These are phyloP conservation scores for Lampropteryx suffumata DNA, from an alignment of 2,888 invertebrate species.

Conservation along the genomic window DNA sequence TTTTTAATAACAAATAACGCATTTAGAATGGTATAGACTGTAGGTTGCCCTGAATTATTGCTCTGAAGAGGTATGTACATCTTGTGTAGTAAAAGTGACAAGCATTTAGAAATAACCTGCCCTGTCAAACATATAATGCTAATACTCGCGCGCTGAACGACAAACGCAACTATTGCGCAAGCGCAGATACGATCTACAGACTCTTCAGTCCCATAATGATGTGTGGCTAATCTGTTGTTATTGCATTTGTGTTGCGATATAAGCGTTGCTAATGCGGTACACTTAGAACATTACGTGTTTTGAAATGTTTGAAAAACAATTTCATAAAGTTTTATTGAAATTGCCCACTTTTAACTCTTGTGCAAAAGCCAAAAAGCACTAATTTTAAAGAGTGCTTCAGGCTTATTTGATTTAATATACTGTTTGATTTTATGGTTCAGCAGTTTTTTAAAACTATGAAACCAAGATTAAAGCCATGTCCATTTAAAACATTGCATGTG, in stretches of 20 bases:
- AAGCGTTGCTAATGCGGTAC: constrained; percentile 24
- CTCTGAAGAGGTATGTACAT: constrained; percentile 5
- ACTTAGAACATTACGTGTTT: constrained; percentile 26
- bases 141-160: constrained; percentile 10
- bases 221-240: constrained; percentile 35
- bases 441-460: no score
- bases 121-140: constrained; percentile 24
- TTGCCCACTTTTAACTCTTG: constrained; percentile 9
- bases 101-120: constrained; percentile 29
- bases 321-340: constrained; percentile 10
- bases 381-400: no score
- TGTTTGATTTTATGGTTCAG: no score
- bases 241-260: constrained; percentile 33
- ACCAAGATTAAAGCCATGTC: no score
- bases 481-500: no score
- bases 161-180: constrained; percentile 29
- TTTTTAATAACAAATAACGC: no score
- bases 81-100: constrained; percentile 20
- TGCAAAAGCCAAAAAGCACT: neutral
- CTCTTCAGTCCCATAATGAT: constrained; percentile 34
- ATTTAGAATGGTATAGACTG: no score
- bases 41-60: neutral
- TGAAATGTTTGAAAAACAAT: constrained; percentile 29
- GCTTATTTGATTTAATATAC: no score
- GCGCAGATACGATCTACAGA: constrained; percentile 28